Evolutionary conservation across 2,888 invertebrate genomes (phyloP).

Genomic region (Cheilosia variabilis): DNA sequence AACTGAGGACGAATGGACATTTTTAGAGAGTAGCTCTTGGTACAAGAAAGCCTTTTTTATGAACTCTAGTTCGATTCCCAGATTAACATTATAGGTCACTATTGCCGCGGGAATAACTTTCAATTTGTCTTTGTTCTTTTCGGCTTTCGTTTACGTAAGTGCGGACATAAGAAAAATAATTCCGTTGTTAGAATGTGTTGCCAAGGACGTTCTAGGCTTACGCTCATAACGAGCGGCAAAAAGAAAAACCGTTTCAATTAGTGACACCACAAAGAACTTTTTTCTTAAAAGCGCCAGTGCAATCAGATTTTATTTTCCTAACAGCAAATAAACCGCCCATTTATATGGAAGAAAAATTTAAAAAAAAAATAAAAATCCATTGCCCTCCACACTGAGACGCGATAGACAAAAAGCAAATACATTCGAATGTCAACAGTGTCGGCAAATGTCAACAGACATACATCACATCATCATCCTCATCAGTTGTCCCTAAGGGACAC

Average conservation of each 20-base stretch:
- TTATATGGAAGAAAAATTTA: neutral
- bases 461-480: constrained; percentile 50
- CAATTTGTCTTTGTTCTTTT: too few species aligned
- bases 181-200: too few species aligned
- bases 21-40: too few species aligned
- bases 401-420: constrained; percentile 50
- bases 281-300: neutral
- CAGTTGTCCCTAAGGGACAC: constrained; percentile 9
- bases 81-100: too few species aligned
- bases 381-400: constrained; percentile 16
- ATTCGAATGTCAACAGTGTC: constrained; percentile 63
- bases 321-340: constrained; percentile 9
- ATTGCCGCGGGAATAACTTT: too few species aligned
- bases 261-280: constrained; percentile 2
- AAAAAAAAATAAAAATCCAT: neutral
- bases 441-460: constrained; percentile 55
- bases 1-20: too few species aligned
- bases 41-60: too few species aligned
- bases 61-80: too few species aligned
- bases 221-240: neutral
- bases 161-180: too few species aligned
- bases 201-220: neutral
- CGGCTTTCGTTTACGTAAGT: too few species aligned
- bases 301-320: constrained; percentile 29
- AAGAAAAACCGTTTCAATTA: constrained; percentile 6